Evolutionary conservation across 2,113 vertebrate genomes (phyloP).

Genomic region (Nannospalax galili): DNA sequence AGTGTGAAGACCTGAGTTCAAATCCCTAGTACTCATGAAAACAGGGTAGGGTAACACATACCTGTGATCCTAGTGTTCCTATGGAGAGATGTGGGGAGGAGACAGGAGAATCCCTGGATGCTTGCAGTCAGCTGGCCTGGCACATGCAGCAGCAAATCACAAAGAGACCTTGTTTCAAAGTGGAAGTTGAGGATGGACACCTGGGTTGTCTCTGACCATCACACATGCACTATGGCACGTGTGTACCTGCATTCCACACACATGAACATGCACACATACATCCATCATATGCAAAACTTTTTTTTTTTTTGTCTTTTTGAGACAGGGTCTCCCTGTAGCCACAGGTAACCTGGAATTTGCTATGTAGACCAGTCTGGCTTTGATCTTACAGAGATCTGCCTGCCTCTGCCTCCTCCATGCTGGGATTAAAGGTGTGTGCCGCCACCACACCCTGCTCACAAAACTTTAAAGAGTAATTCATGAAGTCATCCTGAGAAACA

Average conservation of each 20-base stretch:
- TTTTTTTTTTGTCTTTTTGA: too few species aligned
- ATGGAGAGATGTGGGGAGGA: background rate
- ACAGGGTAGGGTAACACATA: background rate
- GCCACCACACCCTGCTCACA: too few species aligned
- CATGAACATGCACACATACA: background rate
- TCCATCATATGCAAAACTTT: background rate
- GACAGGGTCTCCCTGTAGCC: too few species aligned
- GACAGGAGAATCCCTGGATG: background rate
- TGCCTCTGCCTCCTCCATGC: too few species aligned
- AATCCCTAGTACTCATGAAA: background rate
- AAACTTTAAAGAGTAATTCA: background rate
- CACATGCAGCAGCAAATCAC: background rate
- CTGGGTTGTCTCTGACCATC: background rate
- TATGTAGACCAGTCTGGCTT: too few species aligned
- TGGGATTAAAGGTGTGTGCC: too few species aligned
- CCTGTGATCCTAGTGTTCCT: background rate
- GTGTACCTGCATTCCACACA: background rate
- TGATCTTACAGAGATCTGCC: too few species aligned
- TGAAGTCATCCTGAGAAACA: background rate
- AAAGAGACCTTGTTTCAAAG: background rate
- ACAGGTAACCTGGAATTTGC: too few species aligned
- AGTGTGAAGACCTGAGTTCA: background rate
- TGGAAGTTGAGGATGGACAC: background rate
- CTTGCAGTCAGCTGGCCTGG: background rate
- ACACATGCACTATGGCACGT: background rate